A percentile compares a stretch with the other conserved stretches of the same genome.
Evolutionary conservation across 2,113 vertebrate species (phyloP).

Genomic region (Holacanthus passer): DNA sequence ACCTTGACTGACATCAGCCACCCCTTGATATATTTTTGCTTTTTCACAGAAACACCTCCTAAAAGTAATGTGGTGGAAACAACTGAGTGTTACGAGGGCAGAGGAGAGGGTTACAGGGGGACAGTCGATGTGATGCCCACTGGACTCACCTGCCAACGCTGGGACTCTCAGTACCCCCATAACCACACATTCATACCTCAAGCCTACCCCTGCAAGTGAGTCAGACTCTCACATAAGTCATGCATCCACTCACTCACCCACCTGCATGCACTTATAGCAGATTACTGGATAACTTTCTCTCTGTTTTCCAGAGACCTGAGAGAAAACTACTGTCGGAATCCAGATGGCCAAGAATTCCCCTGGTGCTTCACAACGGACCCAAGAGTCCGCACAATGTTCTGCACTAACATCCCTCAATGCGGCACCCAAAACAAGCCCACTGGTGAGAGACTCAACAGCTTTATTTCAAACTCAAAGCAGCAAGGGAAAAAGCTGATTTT

Average conservation of each 20-base stretch:
- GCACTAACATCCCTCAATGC: constrained; percentile 94
- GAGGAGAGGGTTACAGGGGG: constrained; percentile 92
- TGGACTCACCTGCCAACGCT: constrained; percentile 91
- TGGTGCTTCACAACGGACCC: constrained; percentile 98
- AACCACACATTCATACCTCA: constrained; percentile 91
- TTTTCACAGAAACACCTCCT: constrained; percentile 67
- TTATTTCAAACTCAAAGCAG: constrained; percentile 34
- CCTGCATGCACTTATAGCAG: constrained; percentile 78
- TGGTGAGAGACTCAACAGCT: constrained; percentile 69
- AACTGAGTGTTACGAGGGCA: constrained; percentile 86
- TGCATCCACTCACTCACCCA: constrained; percentile 15
- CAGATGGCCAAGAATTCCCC: constrained; percentile 94
- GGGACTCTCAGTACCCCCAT: constrained; percentile 96
- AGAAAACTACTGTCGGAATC: constrained; percentile 98
- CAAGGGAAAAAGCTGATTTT: constrained; percentile 2
- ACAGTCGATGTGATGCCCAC: constrained; percentile 86
- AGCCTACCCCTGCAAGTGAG: constrained; percentile 98
- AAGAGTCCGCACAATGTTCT: constrained; percentile 91
- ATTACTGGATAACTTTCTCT: constrained; percentile 26
- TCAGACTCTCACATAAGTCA: constrained; percentile 33
- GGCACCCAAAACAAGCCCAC: constrained; percentile 74
- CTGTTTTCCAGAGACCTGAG: constrained; percentile 89
- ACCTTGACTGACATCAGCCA: not conserved
- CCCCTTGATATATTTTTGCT: not conserved
- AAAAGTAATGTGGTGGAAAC: constrained; percentile 79